Conservation (phyloP, 2,888 invertebrate genomes). For the Amiota mariae region DNA sequence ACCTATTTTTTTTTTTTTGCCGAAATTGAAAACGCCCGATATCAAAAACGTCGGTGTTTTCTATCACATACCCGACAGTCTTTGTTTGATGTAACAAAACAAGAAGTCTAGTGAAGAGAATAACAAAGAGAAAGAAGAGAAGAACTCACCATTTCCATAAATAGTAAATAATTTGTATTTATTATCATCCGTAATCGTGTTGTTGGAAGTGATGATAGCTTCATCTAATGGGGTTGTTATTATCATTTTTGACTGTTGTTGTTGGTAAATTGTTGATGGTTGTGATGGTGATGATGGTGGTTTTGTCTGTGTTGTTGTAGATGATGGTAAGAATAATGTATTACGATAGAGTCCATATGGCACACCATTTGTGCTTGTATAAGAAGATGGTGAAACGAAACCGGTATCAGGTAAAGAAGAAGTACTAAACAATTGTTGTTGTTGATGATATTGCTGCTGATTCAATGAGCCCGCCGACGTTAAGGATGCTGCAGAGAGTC, state of each 20-base stretch:
- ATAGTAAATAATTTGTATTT: slow-evolving; percentile 74
- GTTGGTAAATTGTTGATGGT: slow-evolving; percentile 62
- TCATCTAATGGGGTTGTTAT: slow-evolving; percentile 58
- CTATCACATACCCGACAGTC: too few relatives aligned
- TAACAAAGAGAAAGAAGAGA: slow-evolving; percentile 9
- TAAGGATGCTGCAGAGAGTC: slow-evolving; percentile 50
- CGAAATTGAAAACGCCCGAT: too few relatives aligned
- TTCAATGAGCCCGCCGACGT: slow-evolving; percentile 53
- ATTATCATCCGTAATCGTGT: slow-evolving; percentile 61
- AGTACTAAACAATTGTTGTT: slow-evolving; percentile 43
- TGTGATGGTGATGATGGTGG: slow-evolving; percentile 50
- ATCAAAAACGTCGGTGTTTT: too few relatives aligned
- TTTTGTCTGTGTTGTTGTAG: slow-evolving; percentile 42
- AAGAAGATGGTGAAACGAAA: slow-evolving; percentile 44
- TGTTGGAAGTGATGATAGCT: slow-evolving; percentile 38
- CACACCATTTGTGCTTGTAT: slow-evolving; percentile 64
- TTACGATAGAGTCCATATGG: slow-evolving; percentile 64
- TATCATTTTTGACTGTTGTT: slow-evolving; percentile 61
- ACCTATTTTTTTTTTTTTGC: too few relatives aligned
- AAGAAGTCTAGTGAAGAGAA: slow-evolving; percentile 27
- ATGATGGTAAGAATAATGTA: slow-evolving; percentile 44
- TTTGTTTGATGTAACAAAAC: too few relatives aligned
- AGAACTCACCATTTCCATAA: slow-evolving; percentile 74
- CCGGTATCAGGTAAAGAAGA: slow-evolving; percentile 38
- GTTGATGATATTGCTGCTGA: slow-evolving; percentile 37